phyloP scores from a whole-genome alignment of 2,797 vertebrate species.

The Myotis findleyi region DNA sequence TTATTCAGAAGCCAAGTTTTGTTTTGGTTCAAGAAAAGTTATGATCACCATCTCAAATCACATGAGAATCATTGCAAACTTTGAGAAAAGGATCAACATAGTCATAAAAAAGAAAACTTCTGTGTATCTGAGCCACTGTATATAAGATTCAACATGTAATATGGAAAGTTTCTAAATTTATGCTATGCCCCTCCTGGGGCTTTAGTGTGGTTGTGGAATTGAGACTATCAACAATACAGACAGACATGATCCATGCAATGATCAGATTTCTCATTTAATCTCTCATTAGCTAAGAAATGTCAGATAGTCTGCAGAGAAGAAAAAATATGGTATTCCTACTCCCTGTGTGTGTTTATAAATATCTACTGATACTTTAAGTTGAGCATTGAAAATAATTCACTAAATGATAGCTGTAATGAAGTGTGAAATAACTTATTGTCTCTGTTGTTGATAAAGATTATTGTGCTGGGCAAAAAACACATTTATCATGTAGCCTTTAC shows the following conservation, averaged over 20 bases:
- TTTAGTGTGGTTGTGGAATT: not conserved
- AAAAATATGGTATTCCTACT: slow-evolving; percentile 7
- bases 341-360: slow-evolving; percentile 56
- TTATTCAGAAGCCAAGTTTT: not conserved
- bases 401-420: slow-evolving; percentile 71
- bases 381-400: slow-evolving; percentile 71
- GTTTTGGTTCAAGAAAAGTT: not conserved
- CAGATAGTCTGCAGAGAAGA: slow-evolving; percentile 29
- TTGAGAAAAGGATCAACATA: not conserved
- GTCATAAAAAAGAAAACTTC: not conserved
- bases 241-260: slow-evolving; percentile 44
- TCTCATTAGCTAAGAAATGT: slow-evolving; percentile 65
- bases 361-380: slow-evolving; percentile 63
- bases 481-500: slow-evolving; percentile 50
- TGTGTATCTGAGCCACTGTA: not conserved
- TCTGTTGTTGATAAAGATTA: slow-evolving; percentile 63
- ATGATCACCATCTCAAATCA: not conserved
- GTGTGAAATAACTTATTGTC: slow-evolving; percentile 69
- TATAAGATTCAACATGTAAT: not conserved
- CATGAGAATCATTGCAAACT: not conserved
- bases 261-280: slow-evolving; percentile 63
- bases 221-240: slow-evolving; percentile 27
- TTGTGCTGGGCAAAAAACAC: slow-evolving; percentile 41
- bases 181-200: not conserved
- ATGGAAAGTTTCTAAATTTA: not conserved